Conservation (phyloP, 2,797 vertebrate genomes). For the Lepus townsendii region DNA sequence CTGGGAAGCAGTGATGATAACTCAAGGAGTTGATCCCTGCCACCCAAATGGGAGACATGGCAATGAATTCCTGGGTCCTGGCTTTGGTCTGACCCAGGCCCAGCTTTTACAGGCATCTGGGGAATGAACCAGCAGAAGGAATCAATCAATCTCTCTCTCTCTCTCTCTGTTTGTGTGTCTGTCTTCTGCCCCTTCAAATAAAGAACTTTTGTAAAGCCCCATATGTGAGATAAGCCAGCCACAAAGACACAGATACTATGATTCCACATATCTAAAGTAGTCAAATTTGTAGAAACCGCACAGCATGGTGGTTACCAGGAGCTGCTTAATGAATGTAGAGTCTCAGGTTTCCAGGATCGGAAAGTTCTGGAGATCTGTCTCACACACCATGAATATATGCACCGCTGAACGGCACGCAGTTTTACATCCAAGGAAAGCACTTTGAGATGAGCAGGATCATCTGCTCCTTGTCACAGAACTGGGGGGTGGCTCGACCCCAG, state of each 20-base stretch:
- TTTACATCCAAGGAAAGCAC: slow-evolving; percentile 26
- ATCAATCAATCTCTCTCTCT: no score
- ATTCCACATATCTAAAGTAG: background rate
- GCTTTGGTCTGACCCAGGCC: no score
- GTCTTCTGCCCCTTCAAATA: no score
- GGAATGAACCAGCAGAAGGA: no score
- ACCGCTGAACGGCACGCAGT: background rate
- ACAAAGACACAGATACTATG: background rate
- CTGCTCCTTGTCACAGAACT: background rate
- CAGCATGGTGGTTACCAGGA: background rate
- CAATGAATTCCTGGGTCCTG: no score
- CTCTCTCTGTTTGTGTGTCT: no score
- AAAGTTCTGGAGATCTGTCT: background rate
- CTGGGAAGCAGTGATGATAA: no score
- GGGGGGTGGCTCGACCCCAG: background rate
- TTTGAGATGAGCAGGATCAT: background rate
- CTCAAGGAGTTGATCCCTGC: no score
- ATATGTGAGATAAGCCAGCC: background rate
- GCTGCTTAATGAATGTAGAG: background rate
- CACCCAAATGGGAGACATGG: no score
- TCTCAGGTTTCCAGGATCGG: slow-evolving; percentile 16
- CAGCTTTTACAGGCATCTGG: no score
- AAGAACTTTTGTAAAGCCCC: no score
- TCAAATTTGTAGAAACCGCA: slow-evolving; percentile 27
- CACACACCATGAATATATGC: background rate